Base-by-base conservation (phyloP, 2,797 vertebrate species). In the Spinus olivaceus region DNA sequence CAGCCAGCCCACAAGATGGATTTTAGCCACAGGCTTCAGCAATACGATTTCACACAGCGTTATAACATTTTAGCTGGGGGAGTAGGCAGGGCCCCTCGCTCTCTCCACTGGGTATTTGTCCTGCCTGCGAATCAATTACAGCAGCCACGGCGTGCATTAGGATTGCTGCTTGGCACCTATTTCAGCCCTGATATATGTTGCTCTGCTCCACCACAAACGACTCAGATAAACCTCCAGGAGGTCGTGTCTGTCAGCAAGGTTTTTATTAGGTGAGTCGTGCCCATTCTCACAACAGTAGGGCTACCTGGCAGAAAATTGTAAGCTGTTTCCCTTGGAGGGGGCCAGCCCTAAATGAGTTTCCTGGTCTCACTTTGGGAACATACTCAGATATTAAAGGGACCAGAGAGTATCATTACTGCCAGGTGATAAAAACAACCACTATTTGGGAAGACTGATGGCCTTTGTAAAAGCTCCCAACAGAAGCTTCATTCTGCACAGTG, bases 111-210 rank as follows among this genome's bases (percentile, higher is more conserved):
- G 93, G 96, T 81, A 94, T 97, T 95, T 96, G 96, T 97, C 96
- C 96, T 96, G 94, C 96, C 79, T 90, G 95, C 27, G 44, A 98
- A 97, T 97, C 96, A 97, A 97, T 98, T 97, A 97, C 94, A 94
- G 96, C 79, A 93, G 96, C 96, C 95, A 96, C 83, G 23, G 19
- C 28, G 47, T 73, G 65, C 96, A 93, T 97, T 96, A 96, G 91
- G 97, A 93, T 91, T 91, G 93, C 80, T 97, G 96, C 95, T 97
- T 91, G 97, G 95, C 57, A 10, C 56, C 66, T 86, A 88, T 96
- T 96, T 97, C 96, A 94, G 92, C 92, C 50, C 66, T 97, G 97
- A 98, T 96, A 76, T 88, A 96, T 97, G 96, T 95, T 92, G 54
- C 94, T 97, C 95, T 95, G 86, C 93, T 94, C 92, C 22, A 1